Base-by-base conservation (phyloP, 2,113 vertebrate species). In the Eurystomus gularis region DNA sequence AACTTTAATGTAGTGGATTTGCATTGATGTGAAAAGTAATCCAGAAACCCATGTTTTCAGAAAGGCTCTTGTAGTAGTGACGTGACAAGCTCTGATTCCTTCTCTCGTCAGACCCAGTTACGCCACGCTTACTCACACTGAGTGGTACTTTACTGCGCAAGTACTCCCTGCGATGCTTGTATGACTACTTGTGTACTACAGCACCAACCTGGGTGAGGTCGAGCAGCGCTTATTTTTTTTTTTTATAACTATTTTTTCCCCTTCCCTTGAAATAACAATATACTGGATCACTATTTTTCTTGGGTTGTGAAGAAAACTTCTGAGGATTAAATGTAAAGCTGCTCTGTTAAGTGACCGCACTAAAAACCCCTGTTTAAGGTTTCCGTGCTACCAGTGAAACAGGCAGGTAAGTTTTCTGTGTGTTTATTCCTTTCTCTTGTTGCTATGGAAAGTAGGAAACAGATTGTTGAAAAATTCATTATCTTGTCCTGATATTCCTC, bases 321-420 rank as follows among this genome's bases (percentile, higher is more conserved):
- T 16, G 79, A 93, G 79, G 91, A 57, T 72, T 94, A 85, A 90
- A 71, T 69, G 57, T 72, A 69, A 76, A 85, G 62, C 73, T 94
- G 69, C 77, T 90, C 48, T 82, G 49, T 65, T 87, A 69, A 94
- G 39, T 79, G 79, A n/a, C 55, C 1, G 1, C 60, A 49, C 39
- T 11, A 26, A 60, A 91, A 51, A 70, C 3, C 0, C 9, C 24
- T 4, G 17, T 52, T 76, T 66, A 54, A 61, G 68, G 19, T 44
- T 71, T 49, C 64, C 70, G 62, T 57, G 48, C 55, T 86, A 26
- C 86, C 61, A 40, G 52, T 70, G 82, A 91, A 91, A 60, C 65
- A 51, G 83, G n/a, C 70, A 90, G 94, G 86, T 96, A 89, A 96
- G 97, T 94, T 94, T 94, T 86, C n/a, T 44, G 21, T 62, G 17